Base-by-base conservation (phyloP, 2,797 vertebrate genomes). In the Anas flavirostris region DNA sequence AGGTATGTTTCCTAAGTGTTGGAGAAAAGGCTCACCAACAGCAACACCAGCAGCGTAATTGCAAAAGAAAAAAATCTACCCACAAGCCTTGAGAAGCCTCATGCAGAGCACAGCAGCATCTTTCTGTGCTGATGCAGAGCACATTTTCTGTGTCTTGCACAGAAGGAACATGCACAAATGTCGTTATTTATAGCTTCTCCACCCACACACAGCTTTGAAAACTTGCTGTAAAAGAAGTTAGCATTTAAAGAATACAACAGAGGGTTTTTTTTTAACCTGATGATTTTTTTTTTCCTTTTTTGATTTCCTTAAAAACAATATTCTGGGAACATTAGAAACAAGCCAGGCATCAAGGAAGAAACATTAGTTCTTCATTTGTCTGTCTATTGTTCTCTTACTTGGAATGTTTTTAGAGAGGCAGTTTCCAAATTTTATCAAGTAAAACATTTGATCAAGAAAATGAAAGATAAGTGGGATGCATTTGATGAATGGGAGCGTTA, bases 171-270 rank as follows among this genome's bases (percentile, higher is more conserved):
- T 85, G 84, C 89, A 96, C 75, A 81, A 84, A 79, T 92, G 75
- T 39, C 33, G 78, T 88, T 97, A 97, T 95, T 96, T 97, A 94
- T 95, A 96, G 63, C 63, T 90, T 88, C 64, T 94, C 90, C 84
- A 87, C 91, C 96, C 89, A 95, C 94, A 80, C n/a, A 21, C 43
- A 58, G 69, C 59, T 95, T 95, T 93, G 64, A 93, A 69, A 93
- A 91, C 76, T 89, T 81, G 64, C 44, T 90, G 41, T 86, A 62
- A 82, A 91, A 88, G 60, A 91, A 93, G 33, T 93, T 94, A 83
- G 21, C 22, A 29, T 76, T 94, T 91, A 93, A 84, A 64, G 81
- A 90, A 59, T 77, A 72, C 37, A 75, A 50, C 50, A 50, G 39
- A 5, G 28, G 4, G 7, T 9, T 67, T 66, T 18, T 25, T 83